Evolutionary conservation across 2,888 invertebrate genomes (phyloP), one percentile per base, ranked within the genome.

Genomic region (Flexamia atlantica): DNA sequence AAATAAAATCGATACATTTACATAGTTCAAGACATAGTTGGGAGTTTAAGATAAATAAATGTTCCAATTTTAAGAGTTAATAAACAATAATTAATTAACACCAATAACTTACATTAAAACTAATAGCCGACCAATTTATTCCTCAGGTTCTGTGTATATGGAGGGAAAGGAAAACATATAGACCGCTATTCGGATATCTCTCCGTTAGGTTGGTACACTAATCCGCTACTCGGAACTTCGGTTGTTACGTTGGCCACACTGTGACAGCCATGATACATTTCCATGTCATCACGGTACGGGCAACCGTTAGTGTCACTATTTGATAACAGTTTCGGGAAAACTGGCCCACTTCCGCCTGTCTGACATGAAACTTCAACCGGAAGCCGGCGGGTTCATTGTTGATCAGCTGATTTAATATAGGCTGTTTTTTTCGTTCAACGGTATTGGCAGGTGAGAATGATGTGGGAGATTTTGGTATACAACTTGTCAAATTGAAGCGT

Each of bases 301-400:
- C 23, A 53, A 17, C 3, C 64, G 64, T 64, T 64, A 64, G 28
- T 17, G 17, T 28, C 30, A 30, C 64, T 64, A 64, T 64, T 64
- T 30, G 64, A 64, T 64, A 64, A 64, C 64, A 64, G 64, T 64
- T 64, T 64, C 64, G 64, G 28, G 64, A 64, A 64, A 64, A 64
- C 28, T 28, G 64, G 64, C 64, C 64, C 17, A 28, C 64, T 64
- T 64, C 28, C 64, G 64, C 28, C 1, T 28, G 28, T 64, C 28
- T 64, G 64, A 64, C 64, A 64, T 30, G 64, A n/a, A 28, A 14
- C 10, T 64, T 64, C 30, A 64, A 64, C 64, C 28, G 64, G 57
- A 28, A 64, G 12, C 53, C 30, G 28, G 23, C 20, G 14, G 28
- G 1, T 25, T 64, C 25, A 64, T 64, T 64, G 64, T 64, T 64